phyloP scores from a whole-genome alignment of 2,113 vertebrate genomes.

The Leucopternis melanops region DNA sequence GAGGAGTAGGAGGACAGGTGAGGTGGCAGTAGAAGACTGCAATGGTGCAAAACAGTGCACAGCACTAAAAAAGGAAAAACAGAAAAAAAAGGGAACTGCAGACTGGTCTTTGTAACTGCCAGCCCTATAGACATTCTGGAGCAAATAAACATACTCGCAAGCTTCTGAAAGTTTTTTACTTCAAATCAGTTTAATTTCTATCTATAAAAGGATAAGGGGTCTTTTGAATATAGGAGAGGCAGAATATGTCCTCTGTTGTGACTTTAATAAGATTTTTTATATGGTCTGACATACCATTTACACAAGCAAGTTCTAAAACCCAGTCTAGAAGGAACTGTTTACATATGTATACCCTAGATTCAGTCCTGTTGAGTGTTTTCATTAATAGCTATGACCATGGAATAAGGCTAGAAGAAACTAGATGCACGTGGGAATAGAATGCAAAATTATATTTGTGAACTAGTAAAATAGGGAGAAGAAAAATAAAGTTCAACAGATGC shows the following conservation, averaged over 20 bases:
- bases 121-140: not conserved
- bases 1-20: not conserved
- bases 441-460: not conserved
- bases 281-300: not conserved
- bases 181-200: not conserved
- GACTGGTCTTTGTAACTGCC: not conserved
- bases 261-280: not conserved
- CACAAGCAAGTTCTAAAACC: not conserved
- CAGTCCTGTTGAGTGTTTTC: not conserved
- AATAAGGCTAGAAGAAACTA: not conserved
- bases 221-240: not conserved
- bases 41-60: not conserved
- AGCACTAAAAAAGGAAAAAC: not conserved
- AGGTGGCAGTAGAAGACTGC: not conserved
- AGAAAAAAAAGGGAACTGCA: not conserved
- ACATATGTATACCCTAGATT: not conserved
- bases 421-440: not conserved
- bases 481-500: not conserved
- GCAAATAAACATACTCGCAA: not conserved
- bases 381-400: not conserved
- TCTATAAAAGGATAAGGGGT: not conserved
- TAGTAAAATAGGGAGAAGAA: not conserved
- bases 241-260: not conserved
- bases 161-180: not conserved
- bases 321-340: not conserved